Evolutionary conservation across 2,113 vertebrate species (phyloP), one percentile per base, ranked within the genome.

Genomic region (Physeter macrocephalus): DNA sequence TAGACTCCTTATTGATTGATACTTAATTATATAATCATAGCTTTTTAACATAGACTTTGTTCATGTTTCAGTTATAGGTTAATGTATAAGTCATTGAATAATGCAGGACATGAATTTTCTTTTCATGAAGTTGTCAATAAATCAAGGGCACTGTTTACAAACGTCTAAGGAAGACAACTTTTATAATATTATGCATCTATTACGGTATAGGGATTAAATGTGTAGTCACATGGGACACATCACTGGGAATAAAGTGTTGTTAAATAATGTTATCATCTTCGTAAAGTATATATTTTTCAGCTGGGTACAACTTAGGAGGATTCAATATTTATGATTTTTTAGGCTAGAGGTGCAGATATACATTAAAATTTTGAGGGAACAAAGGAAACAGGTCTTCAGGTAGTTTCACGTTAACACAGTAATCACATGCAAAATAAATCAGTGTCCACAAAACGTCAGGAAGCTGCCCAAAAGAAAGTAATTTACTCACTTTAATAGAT

Each of bases 281-380:
- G 52, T 95, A 95, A 97, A 97, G 71, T 96, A 83, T 57, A 93
- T 94, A 89, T 97, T 97, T 98, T 97, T 95, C 97, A 98, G 78
- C 69, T 97, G 84, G 84, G 20, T 94, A 54, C n/a, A 97, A 97
- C 66, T 94, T 97, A 98, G 85, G 66, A 97, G 72, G 96, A 91
- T 96, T 97, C 92, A 86, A 97, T 98, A 98, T 98, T 98, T 98
- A 98, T 96, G 49, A 86, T 98, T 93, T 95, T 97, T 39, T 85
- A 93, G 86, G 82, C 93, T 77, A 97, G 77, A 97, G 97, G 83
- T 97, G 43, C 86, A 98, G 88, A 97, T 96, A 92, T 86, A 97
- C 0, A 0, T 98, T 98, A 98, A 98, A 97, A 69, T 97, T 97
- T 84, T 97, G 88, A 96, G 31, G 29, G n/a, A 97, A 86, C 86